Evolutionary conservation across 1,140 invertebrate genomes (phyloP).

Genomic region (silkworm (Bombyx mori)): DNA sequence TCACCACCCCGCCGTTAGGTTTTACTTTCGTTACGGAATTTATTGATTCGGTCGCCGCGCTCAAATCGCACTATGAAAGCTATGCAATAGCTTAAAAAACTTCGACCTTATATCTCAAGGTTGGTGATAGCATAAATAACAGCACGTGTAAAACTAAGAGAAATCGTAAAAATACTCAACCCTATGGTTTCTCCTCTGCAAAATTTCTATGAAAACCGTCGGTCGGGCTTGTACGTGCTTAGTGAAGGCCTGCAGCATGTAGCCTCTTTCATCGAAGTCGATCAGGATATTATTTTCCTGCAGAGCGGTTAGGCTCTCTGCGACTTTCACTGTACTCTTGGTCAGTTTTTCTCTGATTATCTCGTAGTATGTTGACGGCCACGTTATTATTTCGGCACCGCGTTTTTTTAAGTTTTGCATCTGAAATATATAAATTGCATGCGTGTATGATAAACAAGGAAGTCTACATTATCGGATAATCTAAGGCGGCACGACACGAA

Average conservation of each 20-base stretch:
- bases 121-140: too few relatives aligned
- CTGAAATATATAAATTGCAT: slow-evolving; percentile 59
- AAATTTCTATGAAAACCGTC: slow-evolving; percentile 97
- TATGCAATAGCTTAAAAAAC: too few relatives aligned
- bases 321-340: slow-evolving; percentile 82
- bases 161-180: slow-evolving; percentile 73
- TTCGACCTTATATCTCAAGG: too few relatives aligned
- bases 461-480: too few relatives aligned
- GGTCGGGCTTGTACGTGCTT: slow-evolving; percentile 98
- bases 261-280: slow-evolving; percentile 98
- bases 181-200: slow-evolving; percentile 95
- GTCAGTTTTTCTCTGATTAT: slow-evolving; percentile 85
- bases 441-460: too few relatives aligned
- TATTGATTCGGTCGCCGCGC: too few relatives aligned
- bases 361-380: slow-evolving; percentile 93
- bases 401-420: slow-evolving; percentile 85
- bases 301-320: slow-evolving; percentile 87
- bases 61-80: too few relatives aligned
- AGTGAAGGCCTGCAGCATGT: slow-evolving; percentile 98
- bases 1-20: too few relatives aligned
- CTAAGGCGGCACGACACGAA: too few relatives aligned
- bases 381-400: slow-evolving; percentile 90
- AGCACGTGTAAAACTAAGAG: too few relatives aligned
- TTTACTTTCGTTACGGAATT: too few relatives aligned
- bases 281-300: slow-evolving; percentile 94